Evolutionary conservation across 2,888 invertebrate genomes (phyloP).

Genomic region (Anorthoa munda): DNA sequence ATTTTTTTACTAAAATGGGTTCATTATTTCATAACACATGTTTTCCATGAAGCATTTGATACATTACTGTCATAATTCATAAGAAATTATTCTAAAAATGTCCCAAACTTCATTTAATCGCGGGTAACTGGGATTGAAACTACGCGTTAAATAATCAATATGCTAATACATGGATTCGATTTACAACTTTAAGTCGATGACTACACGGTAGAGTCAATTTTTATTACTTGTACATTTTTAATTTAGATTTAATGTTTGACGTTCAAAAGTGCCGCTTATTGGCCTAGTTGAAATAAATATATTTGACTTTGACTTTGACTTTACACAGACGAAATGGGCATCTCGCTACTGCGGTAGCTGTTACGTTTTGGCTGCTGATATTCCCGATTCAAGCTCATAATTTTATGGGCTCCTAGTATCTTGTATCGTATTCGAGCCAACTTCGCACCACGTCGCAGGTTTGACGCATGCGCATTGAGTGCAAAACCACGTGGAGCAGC

Average conservation of each 20-base stretch:
- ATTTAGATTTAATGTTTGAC: too few relatives aligned
- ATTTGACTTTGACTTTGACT: too few relatives aligned
- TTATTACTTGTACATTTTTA: too few relatives aligned
- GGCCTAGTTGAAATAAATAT: too few relatives aligned
- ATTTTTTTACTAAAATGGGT: background rate
- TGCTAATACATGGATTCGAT: background rate
- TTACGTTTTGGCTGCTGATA: background rate
- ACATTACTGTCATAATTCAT: conserved; percentile 30
- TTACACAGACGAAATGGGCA: background rate
- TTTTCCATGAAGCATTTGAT: background rate
- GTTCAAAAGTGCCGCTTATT: too few relatives aligned
- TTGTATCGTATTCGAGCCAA: conserved; percentile 31
- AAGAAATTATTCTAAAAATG: conserved; percentile 8
- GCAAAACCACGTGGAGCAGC: background rate
- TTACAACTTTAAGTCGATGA: background rate
- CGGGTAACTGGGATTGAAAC: background rate
- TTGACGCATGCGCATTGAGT: conserved; percentile 22
- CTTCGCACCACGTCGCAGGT: background rate
- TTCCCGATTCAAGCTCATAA: background rate
- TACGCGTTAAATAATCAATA: conserved; percentile 16
- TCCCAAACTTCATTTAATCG: background rate
- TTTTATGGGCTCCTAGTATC: conserved; percentile 61
- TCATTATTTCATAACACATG: conserved; percentile 4
- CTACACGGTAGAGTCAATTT: too few relatives aligned
- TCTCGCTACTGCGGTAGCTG: background rate